phyloP scores from a whole-genome alignment of 2,888 invertebrate species.

The Ornithoptera alexandrae region DNA sequence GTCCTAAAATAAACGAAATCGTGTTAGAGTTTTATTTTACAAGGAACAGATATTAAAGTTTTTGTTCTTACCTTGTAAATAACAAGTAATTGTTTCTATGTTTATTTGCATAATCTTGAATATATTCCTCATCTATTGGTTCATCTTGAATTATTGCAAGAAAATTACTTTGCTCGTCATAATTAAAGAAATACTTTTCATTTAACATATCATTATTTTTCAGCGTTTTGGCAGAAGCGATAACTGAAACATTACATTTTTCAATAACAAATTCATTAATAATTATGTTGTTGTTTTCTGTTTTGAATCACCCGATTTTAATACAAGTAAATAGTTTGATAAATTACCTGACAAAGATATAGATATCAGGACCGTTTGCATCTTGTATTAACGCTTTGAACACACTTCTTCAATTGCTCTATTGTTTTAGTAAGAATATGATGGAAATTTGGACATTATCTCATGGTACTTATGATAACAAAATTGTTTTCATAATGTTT shows the following conservation, averaged over 20 bases:
- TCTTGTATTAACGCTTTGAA: neutral
- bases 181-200: slow-evolving; percentile 52
- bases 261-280: no score
- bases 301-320: no score
- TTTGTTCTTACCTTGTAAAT: slow-evolving; percentile 46
- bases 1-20: slow-evolving; percentile 37
- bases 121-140: slow-evolving; percentile 39
- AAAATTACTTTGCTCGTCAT: slow-evolving; percentile 48
- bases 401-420: slow-evolving; percentile 21
- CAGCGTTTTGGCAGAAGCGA: slow-evolving; percentile 37
- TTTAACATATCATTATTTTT: slow-evolving; percentile 33
- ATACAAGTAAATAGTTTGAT: no score
- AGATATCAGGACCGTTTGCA: slow-evolving; percentile 44
- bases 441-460: slow-evolving; percentile 5
- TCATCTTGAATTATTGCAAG: slow-evolving; percentile 48
- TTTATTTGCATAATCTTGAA: slow-evolving; percentile 34
- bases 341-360: slow-evolving; percentile 50
- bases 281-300: no score
- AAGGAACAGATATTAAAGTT: neutral
- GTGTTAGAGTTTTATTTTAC: neutral
- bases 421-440: slow-evolving; percentile 19
- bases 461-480: slow-evolving; percentile 8
- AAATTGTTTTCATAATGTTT: slow-evolving; percentile 17
- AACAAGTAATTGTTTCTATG: slow-evolving; percentile 42
- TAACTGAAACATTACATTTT: slow-evolving; percentile 23